Evolutionary conservation across 2,888 invertebrate genomes (phyloP).

Genomic region (Acanthosepion esculentum): DNA sequence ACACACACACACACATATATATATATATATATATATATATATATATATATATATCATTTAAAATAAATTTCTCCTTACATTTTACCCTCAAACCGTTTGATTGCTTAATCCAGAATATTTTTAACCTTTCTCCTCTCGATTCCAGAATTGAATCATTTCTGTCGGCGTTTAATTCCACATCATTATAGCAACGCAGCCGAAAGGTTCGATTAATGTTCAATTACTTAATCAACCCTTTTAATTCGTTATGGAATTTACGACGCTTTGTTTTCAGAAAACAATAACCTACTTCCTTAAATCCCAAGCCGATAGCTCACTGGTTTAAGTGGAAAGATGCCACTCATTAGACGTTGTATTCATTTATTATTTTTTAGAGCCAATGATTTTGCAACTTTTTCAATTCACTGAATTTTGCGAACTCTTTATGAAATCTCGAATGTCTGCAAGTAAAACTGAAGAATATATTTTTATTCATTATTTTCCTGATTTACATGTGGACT

Average conservation of each 20-base stretch:
- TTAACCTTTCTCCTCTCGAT: neutral
- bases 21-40: neutral
- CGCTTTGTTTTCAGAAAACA: neutral
- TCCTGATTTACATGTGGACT: too few species aligned
- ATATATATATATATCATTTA: neutral
- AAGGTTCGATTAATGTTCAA: conserved; percentile 33
- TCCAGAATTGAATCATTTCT: neutral
- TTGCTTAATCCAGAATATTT: neutral
- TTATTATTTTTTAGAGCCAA: too few species aligned
- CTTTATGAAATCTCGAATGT: too few species aligned
- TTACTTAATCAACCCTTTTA: conserved; percentile 23
- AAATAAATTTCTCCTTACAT: neutral
- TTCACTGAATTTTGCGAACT: too few species aligned
- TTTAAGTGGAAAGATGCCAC: neutral
- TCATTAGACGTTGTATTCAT: neutral
- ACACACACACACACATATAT: neutral
- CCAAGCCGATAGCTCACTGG: neutral
- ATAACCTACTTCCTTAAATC: neutral
- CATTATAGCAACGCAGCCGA: neutral
- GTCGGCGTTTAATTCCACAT: neutral
- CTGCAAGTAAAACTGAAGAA: too few species aligned
- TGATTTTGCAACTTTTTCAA: too few species aligned
- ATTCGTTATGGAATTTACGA: neutral
- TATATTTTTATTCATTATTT: too few species aligned
- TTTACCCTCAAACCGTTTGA: neutral